Conservation (phyloP, 2,113 vertebrate species). For the Lampris megalopsis region DNA sequence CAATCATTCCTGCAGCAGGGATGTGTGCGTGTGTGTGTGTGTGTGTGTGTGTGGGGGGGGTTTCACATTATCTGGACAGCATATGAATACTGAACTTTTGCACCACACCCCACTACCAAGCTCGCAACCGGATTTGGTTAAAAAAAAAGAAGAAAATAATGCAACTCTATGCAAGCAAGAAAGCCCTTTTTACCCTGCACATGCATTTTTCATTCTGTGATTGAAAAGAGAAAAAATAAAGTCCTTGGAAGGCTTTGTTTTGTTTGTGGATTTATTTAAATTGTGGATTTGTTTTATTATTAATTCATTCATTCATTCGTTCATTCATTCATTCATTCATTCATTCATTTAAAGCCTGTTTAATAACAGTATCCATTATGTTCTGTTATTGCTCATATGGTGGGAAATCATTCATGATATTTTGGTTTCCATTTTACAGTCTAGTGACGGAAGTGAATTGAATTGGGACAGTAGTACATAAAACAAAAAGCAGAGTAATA, state of each 20-base stretch:
- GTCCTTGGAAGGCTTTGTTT: neutral
- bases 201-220: neutral
- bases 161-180: neutral
- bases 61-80: conserved; percentile 11
- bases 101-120: neutral
- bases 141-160: neutral
- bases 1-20: conserved; percentile 39
- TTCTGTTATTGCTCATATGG: too few relatives aligned
- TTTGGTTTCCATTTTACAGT: too few relatives aligned
- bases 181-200: neutral
- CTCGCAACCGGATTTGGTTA: neutral
- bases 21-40: too few relatives aligned
- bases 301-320: too few relatives aligned
- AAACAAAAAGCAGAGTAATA: too few relatives aligned
- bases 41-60: too few relatives aligned
- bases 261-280: neutral
- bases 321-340: neutral
- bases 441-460: too few relatives aligned
- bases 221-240: neutral
- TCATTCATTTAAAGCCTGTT: neutral
- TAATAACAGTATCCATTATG: neutral
- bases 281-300: too few relatives aligned
- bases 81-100: conserved; percentile 34
- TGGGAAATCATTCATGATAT: too few relatives aligned
- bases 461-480: too few relatives aligned